Base-by-base conservation (phyloP, 2,113 vertebrate species). In the Mormyrus iriodes region DNA sequence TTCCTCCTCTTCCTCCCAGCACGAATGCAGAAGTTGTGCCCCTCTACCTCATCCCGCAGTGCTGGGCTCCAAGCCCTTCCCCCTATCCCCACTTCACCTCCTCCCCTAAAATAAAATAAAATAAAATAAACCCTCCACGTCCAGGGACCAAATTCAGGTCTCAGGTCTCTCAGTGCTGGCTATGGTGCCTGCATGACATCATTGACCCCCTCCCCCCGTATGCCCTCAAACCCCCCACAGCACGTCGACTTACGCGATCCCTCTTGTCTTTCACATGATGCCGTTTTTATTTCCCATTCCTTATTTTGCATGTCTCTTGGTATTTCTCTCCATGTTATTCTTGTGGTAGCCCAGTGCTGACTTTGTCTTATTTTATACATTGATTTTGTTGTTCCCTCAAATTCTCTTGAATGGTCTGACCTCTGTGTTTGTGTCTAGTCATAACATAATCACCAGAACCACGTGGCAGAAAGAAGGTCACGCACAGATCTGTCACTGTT, bases 251-350 rank as follows among this genome's bases (percentile, higher is more conserved):
- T 88, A 69, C 86, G 42, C 52, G 82, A 53, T 88, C 61, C 79
- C 73, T 79, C 87, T 55, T 58, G 61, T 82, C 91, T 89, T 92
- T 89, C 49, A 90, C 93, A 93, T 24, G 88, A 51, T 88, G 93
- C 92, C 31, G 89, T 42, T 89, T 91, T 92, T 52, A 46, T 31
- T 58, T 88, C 52, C 21, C 86, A 48, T 91, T 53, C 89, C 91
- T 42, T 27, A 79, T 93, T 94, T 88, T 92, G 93, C 94, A 93
- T 89, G 92, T 93, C 35, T 87, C 61, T 86, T 83, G 88, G 89
- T 92, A 65, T 82, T 87, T 90, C 58, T 90, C 90, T 93, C 69
- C 13, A 88, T 88, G 88, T 91, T 90, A 52, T 88, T 84, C 52
- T 55, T 92, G 90, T 92, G 42, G 89, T 92, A 84, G 89, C 91